Conservation (phyloP, 2,888 invertebrate genomes). For the Nephrocerus scutellatus region DNA sequence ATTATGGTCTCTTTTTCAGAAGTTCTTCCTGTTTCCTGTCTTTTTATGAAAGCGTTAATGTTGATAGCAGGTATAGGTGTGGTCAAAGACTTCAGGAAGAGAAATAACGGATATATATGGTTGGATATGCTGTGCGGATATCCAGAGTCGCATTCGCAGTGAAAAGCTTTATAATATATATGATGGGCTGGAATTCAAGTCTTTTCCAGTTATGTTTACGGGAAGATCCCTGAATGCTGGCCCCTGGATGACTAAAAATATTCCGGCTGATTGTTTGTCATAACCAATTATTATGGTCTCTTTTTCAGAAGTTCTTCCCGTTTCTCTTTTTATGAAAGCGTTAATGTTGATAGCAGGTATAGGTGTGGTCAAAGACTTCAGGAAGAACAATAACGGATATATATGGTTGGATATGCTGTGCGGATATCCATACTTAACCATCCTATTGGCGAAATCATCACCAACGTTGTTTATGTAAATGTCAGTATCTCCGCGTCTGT, state of each 20-base stretch:
- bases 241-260: too few relatives aligned
- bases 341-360: neutral
- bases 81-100: conserved; percentile 40
- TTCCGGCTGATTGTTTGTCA: too few relatives aligned
- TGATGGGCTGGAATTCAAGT: too few relatives aligned
- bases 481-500: conserved; percentile 34
- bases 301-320: too few relatives aligned
- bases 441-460: conserved; percentile 30
- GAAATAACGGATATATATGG: conserved; percentile 38
- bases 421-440: conserved; percentile 38
- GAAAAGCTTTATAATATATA: too few relatives aligned
- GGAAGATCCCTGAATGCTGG: too few relatives aligned
- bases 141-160: too few relatives aligned
- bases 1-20: too few relatives aligned
- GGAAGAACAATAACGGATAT: conserved; percentile 38
- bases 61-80: conserved; percentile 11
- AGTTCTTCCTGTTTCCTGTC: too few relatives aligned
- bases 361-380: conserved; percentile 36
- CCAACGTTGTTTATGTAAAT: conserved; percentile 43
- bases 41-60: neutral
- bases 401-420: conserved; percentile 38
- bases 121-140: conserved; percentile 36
- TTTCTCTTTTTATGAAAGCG: too few relatives aligned
- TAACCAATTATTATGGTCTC: too few relatives aligned
- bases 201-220: too few relatives aligned